Evolutionary conservation across 2,797 vertebrate genomes (phyloP), one percentile per base, ranked within the genome.

Genomic region (Pipistrellus nathusii): DNA sequence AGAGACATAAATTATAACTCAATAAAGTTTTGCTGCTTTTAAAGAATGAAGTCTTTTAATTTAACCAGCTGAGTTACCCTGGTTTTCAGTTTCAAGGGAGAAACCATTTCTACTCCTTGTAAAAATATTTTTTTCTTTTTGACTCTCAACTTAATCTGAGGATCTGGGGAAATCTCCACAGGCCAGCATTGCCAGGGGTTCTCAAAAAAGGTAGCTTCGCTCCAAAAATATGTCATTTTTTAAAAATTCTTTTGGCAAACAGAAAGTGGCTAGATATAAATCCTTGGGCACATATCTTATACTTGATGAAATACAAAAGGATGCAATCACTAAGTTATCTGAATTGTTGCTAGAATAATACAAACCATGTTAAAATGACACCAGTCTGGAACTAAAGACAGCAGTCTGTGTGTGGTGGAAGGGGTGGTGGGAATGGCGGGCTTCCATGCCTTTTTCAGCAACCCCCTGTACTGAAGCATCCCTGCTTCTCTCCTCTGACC

Each of bases 211-310:
- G 4, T 15, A 30, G 35, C 4, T 87, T 51, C 17, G 30, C 30
- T 86, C 46, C n/a, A 81, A 93, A 93, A 80, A 23, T 23, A 91
- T 59, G 20, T 55, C 18, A 71, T 91, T 93, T 72, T 87, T 88
- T 85, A 53, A 71, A 38, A 38, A 38, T 41, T 55, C 30, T 93
- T 84, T 72, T 23, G 25, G 73, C 53, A 87, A 84, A 81, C 27
- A 83, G 41, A 91, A 87, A 73, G 18, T 53, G 38, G 55, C 18
- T 17, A n/a, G 20, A 68, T 78, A 2, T 68, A 46, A 91, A 84
- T 62, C 48, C 32, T 18, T 87, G 53, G 6, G n/a, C 27, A 82
- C 3, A 38, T 21, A 32, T 53, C 12, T 30, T 78, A 27, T 5
- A 44, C 44, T 48, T 71, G 53, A 62, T 32, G n/a, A 62, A 94